A percentile compares a stretch with the other conserved stretches of the same genome.
Evolutionary conservation across 2,113 vertebrate species (phyloP).

Genomic region (Empidonax alnorum): DNA sequence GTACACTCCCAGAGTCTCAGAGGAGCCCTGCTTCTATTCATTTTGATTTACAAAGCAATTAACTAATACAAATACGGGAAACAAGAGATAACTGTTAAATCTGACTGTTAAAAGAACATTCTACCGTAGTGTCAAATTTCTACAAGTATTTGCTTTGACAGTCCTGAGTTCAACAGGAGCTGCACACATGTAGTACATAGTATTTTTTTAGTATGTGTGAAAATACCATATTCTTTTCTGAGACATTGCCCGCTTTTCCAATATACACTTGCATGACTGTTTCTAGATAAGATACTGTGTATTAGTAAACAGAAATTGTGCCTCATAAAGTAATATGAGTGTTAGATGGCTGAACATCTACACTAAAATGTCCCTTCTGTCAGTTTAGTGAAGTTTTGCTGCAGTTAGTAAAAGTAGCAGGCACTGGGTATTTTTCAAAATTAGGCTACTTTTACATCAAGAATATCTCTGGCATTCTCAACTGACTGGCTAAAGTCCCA

Average conservation of each 20-base stretch:
- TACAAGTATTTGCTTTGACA: neutral
- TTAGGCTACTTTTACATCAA: neutral
- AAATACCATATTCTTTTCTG: neutral
- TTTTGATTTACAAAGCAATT: conserved; percentile 17
- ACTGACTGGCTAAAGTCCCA: neutral
- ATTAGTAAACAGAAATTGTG: neutral
- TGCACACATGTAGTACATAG: neutral
- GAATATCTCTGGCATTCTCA: neutral
- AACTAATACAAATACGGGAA: conserved; percentile 21
- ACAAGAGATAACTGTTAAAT: neutral
- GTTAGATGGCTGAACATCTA: neutral
- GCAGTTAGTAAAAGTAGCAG: neutral
- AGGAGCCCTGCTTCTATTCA: neutral
- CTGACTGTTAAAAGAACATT: neutral
- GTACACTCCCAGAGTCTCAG: neutral
- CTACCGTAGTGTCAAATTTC: neutral
- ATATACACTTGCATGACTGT: neutral
- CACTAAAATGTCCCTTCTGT: neutral
- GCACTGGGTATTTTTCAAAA: neutral
- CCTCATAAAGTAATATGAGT: neutral
- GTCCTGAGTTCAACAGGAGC: neutral
- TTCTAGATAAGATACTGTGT: neutral
- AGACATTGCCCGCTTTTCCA: neutral
- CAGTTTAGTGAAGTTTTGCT: neutral
- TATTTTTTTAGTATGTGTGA: neutral